Base-by-base conservation (phyloP, 2,888 invertebrate species). In the Hemithea aestivaria region DNA sequence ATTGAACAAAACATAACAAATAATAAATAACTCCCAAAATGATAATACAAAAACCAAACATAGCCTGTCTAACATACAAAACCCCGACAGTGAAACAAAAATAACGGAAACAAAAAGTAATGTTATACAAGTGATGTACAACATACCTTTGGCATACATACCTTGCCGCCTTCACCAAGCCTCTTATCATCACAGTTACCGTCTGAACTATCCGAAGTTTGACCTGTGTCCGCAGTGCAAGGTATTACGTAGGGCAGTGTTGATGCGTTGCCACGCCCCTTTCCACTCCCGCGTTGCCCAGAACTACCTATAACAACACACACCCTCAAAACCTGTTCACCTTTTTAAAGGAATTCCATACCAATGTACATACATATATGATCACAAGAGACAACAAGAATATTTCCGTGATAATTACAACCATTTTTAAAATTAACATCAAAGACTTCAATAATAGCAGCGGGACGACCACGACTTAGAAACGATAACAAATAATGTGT, bases 221-320 rank as follows among this genome's bases (percentile, higher is more conserved):
- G 85, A 0, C 85, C 85, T 0, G 77, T 58, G 56, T 84, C 85
- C 7, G 66, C 64, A 7, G 83, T 83, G 53, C 85, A 85, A 1
- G 87, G 87, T 21, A 88, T 81, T 12, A 88, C 82, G 57, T 88
- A 88, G 1, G 88, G 88, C 46, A 88, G 58, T 4, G 87, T 87
- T 0, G 84, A 65, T 1, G 70, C 71, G 20, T 67, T 66, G 23
- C 84, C 79, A 1, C 88, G 73, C 1, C 87, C 87, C 36, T 88
- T 88, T 25, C 87, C 84, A 37, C 82, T 59, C 6, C 85, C 87
- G 24, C 87, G 67, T 39, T 73, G 76, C 37, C 85, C 84, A 49
- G 72, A 66, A 48, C 48, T 39, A 43, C 47, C 47, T 48, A 47
- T 29, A 34, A 28, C 27, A 10, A 27, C 20, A 21, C 10, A 20